A percentile compares a stretch with the other conserved stretches of the same genome.
Evolutionary conservation across 2,888 invertebrate genomes (phyloP).

Genomic region (Caenorhabditis sp.): DNA sequence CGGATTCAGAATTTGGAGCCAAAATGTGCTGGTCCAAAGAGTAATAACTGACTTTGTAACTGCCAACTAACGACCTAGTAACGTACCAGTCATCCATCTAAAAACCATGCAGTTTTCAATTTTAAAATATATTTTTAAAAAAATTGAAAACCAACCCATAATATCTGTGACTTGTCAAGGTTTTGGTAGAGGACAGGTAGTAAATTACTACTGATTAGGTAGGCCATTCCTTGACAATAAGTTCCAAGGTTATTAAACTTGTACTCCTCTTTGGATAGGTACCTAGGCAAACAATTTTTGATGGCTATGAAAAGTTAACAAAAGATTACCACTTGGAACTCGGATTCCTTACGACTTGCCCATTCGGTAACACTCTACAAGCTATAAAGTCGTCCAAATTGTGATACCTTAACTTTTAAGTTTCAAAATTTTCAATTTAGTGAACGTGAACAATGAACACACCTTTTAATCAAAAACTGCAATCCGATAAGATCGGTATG

Average conservation of each 20-base stretch:
- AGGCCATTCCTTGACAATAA: constrained; percentile 76
- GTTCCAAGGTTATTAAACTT: constrained; percentile 60
- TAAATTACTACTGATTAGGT: constrained; percentile 66
- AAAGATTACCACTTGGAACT: constrained; percentile 74
- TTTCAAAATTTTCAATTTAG: background rate
- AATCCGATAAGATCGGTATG: constrained; percentile 56
- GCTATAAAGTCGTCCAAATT: constrained; percentile 58
- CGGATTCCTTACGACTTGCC: constrained; percentile 65
- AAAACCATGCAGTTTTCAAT: background rate
- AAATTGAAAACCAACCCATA: too few relatives aligned
- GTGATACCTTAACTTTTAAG: constrained; percentile 37
- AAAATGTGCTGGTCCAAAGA: constrained; percentile 56
- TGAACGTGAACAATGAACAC: background rate
- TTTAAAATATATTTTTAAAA: background rate
- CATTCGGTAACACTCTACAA: constrained; percentile 68
- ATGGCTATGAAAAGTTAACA: too few relatives aligned
- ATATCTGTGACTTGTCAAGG: constrained; percentile 62
- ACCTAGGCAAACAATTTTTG: too few relatives aligned
- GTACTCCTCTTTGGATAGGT: constrained; percentile 69
- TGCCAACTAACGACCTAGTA: constrained; percentile 59
- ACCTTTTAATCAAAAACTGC: constrained; percentile 57
- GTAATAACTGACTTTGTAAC: constrained; percentile 53
- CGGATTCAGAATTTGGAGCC: constrained; percentile 47
- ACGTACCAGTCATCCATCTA: constrained; percentile 78
- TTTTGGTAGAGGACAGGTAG: constrained; percentile 59